Conservation (phyloP, 2,888 invertebrate genomes). For the Cerastoderma edule region DNA sequence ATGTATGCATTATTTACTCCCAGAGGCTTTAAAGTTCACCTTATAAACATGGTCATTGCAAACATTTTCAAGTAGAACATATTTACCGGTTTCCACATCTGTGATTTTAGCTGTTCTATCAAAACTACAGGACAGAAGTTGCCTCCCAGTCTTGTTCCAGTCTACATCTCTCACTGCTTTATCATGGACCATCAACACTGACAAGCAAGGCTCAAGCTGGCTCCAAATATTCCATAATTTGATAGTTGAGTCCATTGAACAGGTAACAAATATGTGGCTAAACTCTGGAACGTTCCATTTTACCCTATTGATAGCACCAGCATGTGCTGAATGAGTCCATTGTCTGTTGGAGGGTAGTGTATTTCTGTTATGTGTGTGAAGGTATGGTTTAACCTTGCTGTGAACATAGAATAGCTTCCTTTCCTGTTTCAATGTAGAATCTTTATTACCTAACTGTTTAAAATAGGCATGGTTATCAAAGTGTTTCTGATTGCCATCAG, state of each 20-base stretch:
- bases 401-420: slow-evolving; percentile 74
- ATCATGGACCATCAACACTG: slow-evolving; percentile 67
- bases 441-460: background rate
- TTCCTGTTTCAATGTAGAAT: background rate
- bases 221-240: slow-evolving; percentile 82
- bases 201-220: slow-evolving; percentile 67
- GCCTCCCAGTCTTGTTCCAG: slow-evolving; percentile 78
- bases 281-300: slow-evolving; percentile 77
- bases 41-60: no score
- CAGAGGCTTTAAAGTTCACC: no score
- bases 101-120: slow-evolving; percentile 77
- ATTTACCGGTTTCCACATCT: slow-evolving; percentile 81
- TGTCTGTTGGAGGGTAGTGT: slow-evolving; percentile 37
- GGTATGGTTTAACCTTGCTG: slow-evolving; percentile 69
- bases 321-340: slow-evolving; percentile 67
- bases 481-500: background rate
- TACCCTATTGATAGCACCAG: slow-evolving; percentile 76
- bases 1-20: no score
- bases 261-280: slow-evolving; percentile 81
- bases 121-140: slow-evolving; percentile 80
- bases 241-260: slow-evolving; percentile 80
- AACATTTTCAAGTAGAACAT: no score
- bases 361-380: slow-evolving; percentile 36
- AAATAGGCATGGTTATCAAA: background rate
- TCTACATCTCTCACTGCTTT: slow-evolving; percentile 81